These are phyloP conservation scores for Chrosomus eos DNA, from an alignment of 2,797 vertebrate genomes.

Conservation along the genomic window DNA sequence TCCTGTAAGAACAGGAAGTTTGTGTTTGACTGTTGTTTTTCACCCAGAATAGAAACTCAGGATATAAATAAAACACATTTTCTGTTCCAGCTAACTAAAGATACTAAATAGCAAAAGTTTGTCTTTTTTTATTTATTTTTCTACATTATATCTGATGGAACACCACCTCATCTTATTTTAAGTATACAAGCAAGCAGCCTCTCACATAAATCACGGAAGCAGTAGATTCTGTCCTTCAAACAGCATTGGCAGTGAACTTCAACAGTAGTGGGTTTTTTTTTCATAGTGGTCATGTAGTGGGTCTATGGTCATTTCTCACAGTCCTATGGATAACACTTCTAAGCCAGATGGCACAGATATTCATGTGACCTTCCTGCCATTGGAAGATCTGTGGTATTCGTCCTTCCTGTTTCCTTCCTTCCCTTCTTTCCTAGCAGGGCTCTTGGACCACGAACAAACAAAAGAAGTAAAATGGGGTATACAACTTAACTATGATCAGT, in stretches of 20 bases:
- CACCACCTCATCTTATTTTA: neutral
- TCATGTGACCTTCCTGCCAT: conserved; percentile 68
- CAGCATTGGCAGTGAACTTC: neutral
- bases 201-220: neutral
- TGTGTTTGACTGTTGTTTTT: conserved; percentile 69
- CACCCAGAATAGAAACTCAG: conserved; percentile 71
- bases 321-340: conserved; percentile 57
- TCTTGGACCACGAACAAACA: conserved; percentile 72
- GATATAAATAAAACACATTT: conserved; percentile 77
- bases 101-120: neutral
- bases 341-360: conserved; percentile 66
- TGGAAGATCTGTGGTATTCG: conserved; percentile 65
- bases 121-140: neutral
- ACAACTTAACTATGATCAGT: conserved; percentile 50
- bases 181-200: neutral
- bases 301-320: conserved; percentile 9
- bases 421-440: conserved; percentile 52
- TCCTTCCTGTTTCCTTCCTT: conserved; percentile 71
- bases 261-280: neutral
- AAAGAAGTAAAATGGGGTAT: conserved; percentile 39
- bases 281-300: neutral
- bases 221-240: conserved; percentile 5
- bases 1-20: conserved; percentile 82
- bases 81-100: conserved; percentile 26
- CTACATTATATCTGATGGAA: neutral